Evolutionary conservation across 2,888 invertebrate genomes (phyloP), one percentile per base, ranked within the genome.

Genomic region (Philopedon plagiatum): DNA sequence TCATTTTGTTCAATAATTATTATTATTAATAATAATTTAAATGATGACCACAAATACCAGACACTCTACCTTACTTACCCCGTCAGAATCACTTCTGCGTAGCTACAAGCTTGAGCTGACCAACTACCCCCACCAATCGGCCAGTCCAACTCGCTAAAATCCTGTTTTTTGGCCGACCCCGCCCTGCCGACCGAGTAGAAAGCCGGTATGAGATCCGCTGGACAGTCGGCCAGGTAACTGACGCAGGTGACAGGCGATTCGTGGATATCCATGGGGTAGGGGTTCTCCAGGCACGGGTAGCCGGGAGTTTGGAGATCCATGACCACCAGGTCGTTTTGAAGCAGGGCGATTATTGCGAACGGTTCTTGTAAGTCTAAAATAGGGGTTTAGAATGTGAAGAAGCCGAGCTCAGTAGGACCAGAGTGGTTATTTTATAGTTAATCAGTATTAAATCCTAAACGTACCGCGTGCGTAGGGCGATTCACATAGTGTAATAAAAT

Each of bases 241-340:
- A 98, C 96, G 87, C 95, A 96, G 68, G 99, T 99, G 82, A 99
- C 98, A 19, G 98, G 95, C 62, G 98, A 97, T 88, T 99, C 99
- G 89, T 99, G 99, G 79, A 99, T 91, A 88, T 99, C 99, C 98
- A 99, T 98, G 75, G 99, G 97, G 88, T 99, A 99, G 49, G 99
- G 99, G 89, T 98, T 98, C 88, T 99, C 98, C 88, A 98, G 96
- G 87, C 98, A 97, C 21, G 99, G 99, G 88, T 98, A 99, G 84
- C 98, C 98, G 71, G 94, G 91, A 58, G 96, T 93, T 84, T 93
- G 93, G 83, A 99, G 91, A 89, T 99, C 99, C 85, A 99, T 96
- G 83, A 99, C 94, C 85, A 99, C 98, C 85, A 99, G 90, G 88
- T 99, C 99, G 88, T 97, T 96, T 88, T 97, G 97, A 80, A 99